These are phyloP conservation scores for Eurystomus glaucurus DNA, from an alignment of 2,797 vertebrate genomes.

Conservation along the genomic window DNA sequence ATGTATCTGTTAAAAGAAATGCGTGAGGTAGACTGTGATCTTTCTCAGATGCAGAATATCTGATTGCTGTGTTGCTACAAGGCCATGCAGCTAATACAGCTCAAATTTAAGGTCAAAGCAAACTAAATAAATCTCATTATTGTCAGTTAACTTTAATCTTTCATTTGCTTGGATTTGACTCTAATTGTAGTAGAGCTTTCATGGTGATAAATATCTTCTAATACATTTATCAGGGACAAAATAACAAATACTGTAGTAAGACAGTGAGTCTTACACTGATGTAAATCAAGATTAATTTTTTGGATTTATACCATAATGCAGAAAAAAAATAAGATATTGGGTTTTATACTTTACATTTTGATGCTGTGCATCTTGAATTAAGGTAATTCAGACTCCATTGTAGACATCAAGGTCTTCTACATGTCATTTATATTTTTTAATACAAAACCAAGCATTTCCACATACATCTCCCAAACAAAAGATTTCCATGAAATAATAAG, in stretches of 20 bases:
- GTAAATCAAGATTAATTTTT: neutral
- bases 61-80: neutral
- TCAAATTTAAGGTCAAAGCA: slow-evolving; percentile 13
- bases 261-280: neutral
- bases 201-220: neutral
- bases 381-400: neutral
- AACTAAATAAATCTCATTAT: slow-evolving; percentile 19
- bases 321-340: too few relatives aligned
- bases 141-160: slow-evolving; percentile 20
- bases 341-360: neutral
- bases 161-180: slow-evolving; percentile 36
- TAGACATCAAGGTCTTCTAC: neutral
- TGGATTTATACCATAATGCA: neutral
- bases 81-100: neutral
- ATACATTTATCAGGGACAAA: slow-evolving; percentile 1
- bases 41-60: slow-evolving; percentile 10
- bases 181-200: slow-evolving; percentile 29
- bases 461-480: neutral
- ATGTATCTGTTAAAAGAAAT: neutral
- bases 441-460: neutral
- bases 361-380: neutral
- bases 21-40: neutral
- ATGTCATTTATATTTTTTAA: neutral
- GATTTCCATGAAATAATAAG: neutral
- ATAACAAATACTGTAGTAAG: neutral